Evolutionary conservation across 2,797 vertebrate genomes (phyloP).

Genomic region (Eulemur albifrons): DNA sequence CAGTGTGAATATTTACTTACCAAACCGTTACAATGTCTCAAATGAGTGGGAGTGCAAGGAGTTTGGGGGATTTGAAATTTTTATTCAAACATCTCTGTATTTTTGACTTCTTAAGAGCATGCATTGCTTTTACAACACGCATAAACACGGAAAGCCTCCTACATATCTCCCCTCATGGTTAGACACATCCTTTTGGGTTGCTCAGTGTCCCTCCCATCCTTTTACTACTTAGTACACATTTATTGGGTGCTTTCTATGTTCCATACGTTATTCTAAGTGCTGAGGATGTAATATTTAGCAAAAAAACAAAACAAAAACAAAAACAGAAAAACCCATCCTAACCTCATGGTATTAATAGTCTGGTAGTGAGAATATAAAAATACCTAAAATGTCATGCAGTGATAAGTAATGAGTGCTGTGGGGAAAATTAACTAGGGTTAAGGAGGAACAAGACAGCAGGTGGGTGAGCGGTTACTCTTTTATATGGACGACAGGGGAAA

Average conservation of each 20-base stretch:
- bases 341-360: background rate
- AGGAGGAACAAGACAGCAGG: background rate
- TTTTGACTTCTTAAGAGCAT: background rate
- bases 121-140: background rate
- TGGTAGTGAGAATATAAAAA: background rate
- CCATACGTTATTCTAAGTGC: background rate
- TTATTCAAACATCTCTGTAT: background rate
- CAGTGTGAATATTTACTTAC: background rate
- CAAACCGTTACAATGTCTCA: background rate
- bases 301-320: background rate
- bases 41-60: background rate
- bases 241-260: background rate
- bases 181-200: fast-evolving
- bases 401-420: no score
- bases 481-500: background rate
- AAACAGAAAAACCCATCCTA: background rate
- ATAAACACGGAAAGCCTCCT: background rate
- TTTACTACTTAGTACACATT: background rate
- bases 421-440: no score
- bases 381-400: background rate
- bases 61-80: background rate
- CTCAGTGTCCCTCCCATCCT: background rate
- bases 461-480: background rate
- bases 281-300: background rate
- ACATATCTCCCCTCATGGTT: background rate